These are phyloP conservation scores for Piezodorus guildinii DNA, from an alignment of 1,140 invertebrate genomes.

Conservation along the genomic window DNA sequence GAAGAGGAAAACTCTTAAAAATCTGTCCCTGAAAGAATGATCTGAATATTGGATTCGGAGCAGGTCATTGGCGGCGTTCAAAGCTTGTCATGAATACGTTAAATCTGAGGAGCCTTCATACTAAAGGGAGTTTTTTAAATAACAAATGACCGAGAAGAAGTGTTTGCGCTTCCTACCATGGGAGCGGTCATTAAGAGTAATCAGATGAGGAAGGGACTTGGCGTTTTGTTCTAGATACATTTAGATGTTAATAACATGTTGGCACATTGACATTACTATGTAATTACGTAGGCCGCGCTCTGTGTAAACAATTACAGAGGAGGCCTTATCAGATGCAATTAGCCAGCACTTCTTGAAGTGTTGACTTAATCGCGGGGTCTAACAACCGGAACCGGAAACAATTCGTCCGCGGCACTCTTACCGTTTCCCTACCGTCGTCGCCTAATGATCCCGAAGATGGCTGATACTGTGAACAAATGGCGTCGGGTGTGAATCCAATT, in stretches of 20 bases:
- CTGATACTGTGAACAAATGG: too few species aligned
- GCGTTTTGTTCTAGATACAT: slow-evolving; percentile 4
- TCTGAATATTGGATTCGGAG: too few species aligned
- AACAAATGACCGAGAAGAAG: not conserved
- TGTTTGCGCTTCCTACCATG: not conserved
- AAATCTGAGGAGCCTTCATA: too few species aligned
- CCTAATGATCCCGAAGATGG: too few species aligned
- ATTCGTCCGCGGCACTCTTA: not conserved
- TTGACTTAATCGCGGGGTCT: slow-evolving; percentile 8
- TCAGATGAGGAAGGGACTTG: not conserved
- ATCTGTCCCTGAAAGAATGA: too few species aligned
- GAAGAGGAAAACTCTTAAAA: too few species aligned
- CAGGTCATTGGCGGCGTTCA: too few species aligned
- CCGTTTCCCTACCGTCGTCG: too few species aligned
- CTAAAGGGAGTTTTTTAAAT: too few species aligned
- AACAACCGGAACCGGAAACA: slow-evolving; percentile 6
- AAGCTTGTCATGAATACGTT: too few species aligned
- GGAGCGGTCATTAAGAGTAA: slow-evolving; percentile 1
- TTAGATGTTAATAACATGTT: slow-evolving; percentile 2
- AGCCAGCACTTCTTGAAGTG: not conserved
- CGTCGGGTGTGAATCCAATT: too few species aligned
- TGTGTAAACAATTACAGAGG: slow-evolving; percentile 5
- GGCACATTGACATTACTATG: not conserved
- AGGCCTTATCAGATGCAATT: not conserved
- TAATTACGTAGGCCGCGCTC: not conserved